A percentile compares a stretch with the other conserved stretches of the same genome.
Conservation (phyloP, 35 echinoderm and acorn worm species). For the Ptychodera flava region DNA sequence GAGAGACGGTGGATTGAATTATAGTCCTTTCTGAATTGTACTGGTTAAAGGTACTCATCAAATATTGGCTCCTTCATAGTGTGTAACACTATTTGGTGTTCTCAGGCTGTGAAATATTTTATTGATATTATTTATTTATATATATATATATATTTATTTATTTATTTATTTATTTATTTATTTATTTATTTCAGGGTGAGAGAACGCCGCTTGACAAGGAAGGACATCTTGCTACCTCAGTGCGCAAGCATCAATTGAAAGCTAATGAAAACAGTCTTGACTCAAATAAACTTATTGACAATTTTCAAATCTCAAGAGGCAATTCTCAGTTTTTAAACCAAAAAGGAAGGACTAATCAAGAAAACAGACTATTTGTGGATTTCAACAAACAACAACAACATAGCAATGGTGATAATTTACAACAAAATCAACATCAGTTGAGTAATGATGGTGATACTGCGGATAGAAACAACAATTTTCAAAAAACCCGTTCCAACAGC, state of each 20-base stretch:
- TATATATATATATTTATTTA: neutral
- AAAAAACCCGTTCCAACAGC: too few relatives aligned
- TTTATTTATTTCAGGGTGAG: neutral
- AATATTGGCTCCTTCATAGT: too few relatives aligned
- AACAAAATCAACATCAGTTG: neutral
- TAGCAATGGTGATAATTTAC: neutral
- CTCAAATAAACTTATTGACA: neutral
- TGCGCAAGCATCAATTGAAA: neutral
- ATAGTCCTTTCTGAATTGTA: too few relatives aligned
- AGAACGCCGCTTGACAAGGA: neutral
- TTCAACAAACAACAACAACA: neutral
- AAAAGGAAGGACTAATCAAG: neutral
- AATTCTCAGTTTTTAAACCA: too few relatives aligned
- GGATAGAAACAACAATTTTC: neutral
- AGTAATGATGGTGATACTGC: neutral
- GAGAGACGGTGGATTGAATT: too few relatives aligned
- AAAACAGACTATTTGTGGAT: neutral
- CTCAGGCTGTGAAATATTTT: too few relatives aligned
- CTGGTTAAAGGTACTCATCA: too few relatives aligned
- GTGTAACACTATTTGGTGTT: too few relatives aligned
- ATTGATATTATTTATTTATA: neutral
- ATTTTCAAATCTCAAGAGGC: too few relatives aligned
- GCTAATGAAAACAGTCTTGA: neutral
- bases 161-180: neutral
- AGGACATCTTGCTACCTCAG: neutral